A percentile compares a stretch with the other conserved stretches of the same genome.
These are phyloP conservation scores for Napeogenes sylphis DNA, from an alignment of 2,888 invertebrate genomes.

Conservation along the genomic window DNA sequence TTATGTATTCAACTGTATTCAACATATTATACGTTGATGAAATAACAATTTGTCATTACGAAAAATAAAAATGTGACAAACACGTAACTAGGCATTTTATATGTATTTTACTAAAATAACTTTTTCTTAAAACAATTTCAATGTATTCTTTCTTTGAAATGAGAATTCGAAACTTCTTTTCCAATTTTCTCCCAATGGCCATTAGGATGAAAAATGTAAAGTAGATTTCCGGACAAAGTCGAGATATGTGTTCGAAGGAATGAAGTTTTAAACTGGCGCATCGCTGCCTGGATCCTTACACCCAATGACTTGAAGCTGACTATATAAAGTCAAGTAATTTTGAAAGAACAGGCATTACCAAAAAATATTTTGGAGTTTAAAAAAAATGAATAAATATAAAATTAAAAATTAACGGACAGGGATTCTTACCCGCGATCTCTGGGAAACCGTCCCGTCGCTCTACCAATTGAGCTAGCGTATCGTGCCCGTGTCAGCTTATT, in stretches of 20 bases:
- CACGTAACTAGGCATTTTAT: neutral
- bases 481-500: too few species aligned
- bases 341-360: too few species aligned
- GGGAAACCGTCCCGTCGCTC: too few species aligned
- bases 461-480: too few species aligned
- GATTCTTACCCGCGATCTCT: too few species aligned
- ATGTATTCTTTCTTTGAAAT: slow-evolving; percentile 38
- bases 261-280: slow-evolving; percentile 68
- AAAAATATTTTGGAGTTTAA: too few species aligned
- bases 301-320: slow-evolving; percentile 44
- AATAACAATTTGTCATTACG: too few species aligned
- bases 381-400: too few species aligned
- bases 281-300: slow-evolving; percentile 42
- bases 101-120: slow-evolving; percentile 2
- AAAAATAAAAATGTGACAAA: too few species aligned
- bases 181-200: slow-evolving; percentile 77
- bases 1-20: too few species aligned
- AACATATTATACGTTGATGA: too few species aligned
- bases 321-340: slow-evolving; percentile 19
- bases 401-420: too few species aligned
- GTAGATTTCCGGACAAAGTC: slow-evolving; percentile 72
- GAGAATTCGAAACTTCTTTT: slow-evolving; percentile 70
- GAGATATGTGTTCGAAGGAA: slow-evolving; percentile 74
- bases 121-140: slow-evolving; percentile 12
- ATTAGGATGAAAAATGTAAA: slow-evolving; percentile 78